Base-by-base conservation (phyloP, 2,888 invertebrate species). In the Drosophila leonis region DNA sequence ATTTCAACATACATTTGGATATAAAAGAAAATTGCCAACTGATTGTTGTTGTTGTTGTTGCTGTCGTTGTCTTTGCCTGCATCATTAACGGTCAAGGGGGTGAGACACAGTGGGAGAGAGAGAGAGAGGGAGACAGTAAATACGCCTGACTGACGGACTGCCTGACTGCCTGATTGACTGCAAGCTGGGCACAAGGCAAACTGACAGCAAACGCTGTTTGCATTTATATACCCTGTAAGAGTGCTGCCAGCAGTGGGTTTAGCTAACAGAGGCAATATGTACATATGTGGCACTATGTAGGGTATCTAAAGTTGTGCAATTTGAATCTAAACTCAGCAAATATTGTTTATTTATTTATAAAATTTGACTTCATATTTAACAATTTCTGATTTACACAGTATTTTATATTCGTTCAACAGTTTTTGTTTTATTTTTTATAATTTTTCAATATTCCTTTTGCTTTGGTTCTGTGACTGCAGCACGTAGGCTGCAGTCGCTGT, bases 1-100 rank as follows among this genome's bases (percentile, higher is more conserved):
- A 86, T 83, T 79, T 86, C 77, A 83, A 80, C 83, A 84, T 79
- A 70, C 65, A 70, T 82, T 79, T 72, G 81, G 48, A 67, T 64
- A 75, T 71, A 62, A 60, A 70, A 56, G 59, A 75, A 75, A 73
- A 74, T 78, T 75, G 72, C 76, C 68, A 73, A 81, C 56, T 84
- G 83, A 87, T 87, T 85, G 84, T 84, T 31, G 31, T 41, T 41
- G 42, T 42, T 42, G 24, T 42, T 41, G 52, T 51, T 49, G 27
- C 15, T 20, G 7, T 44, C 41, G 27, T 42, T 48, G 24, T 57
- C 39, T 48, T 13, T 27, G 60, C 51, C 67, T 65, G 79, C 72
- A 63, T 77, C 84, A 82, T 81, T 84, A 73, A 56, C 71, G 66
- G 63, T 67, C 57, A 72, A 60, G 69, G 56, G 51, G 39, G 35